Base-by-base conservation (phyloP, 2,888 invertebrate species). In the Netelia inedita region DNA sequence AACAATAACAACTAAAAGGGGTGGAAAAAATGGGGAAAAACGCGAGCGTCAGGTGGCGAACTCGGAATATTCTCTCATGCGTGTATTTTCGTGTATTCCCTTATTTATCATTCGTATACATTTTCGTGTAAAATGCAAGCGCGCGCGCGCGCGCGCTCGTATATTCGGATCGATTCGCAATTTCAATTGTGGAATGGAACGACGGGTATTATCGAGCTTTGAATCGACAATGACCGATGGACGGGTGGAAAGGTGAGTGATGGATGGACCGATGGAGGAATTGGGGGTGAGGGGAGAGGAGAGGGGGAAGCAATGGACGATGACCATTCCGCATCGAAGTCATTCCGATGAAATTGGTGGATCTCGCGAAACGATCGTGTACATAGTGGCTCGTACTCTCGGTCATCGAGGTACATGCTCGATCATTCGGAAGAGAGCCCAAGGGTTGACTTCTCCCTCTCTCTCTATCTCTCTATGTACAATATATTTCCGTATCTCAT, bases 361-460 rank as follows among this genome's bases (percentile, higher is more conserved):
- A 71, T 71, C 71, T 23, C 28, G 23, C 71, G 57, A 76, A 82
- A 72, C 57, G 76, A 76, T 65, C 23, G 57, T 50, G 55, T 55
- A 55, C 16, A 46, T 68, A 50, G 23, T 61, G 59, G n/a, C 53
- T 35, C 81, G 69, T 65, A 65, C 71, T 65, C 46, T 43, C 50
- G 57, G 11, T 61, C 68, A 69, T 78, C 59, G 53, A 43, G 35
- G 41, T 9, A 11, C 41, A n/a, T 63, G 63, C 71, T 79, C 79
- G 71, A 82, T 82, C 82, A 72, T 76, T 72, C 82, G 80, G 68
- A 80, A 74, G 68, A 61, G 80, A 72, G 76, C 59, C n/a, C 71
- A 76, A 82, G 16, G 66, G 71, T 61, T 43, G 63, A 82, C 71
- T 55, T 55, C 57, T 66, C 66, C 10, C 35, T 59, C 50, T 19